Evolutionary conservation across 2,888 invertebrate species (phyloP).

Genomic region (Pimpla rufipes): DNA sequence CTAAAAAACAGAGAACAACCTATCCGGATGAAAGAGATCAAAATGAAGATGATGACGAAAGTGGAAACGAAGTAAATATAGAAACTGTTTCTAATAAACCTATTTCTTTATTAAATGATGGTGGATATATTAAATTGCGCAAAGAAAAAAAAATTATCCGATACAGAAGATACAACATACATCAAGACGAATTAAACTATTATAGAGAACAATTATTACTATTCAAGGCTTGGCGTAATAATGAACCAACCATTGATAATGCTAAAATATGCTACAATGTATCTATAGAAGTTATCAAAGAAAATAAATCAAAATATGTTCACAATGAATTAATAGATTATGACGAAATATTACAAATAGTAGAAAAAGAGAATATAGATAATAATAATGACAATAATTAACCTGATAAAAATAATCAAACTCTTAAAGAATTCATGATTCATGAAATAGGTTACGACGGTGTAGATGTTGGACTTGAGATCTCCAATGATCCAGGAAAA

Average conservation of each 20-base stretch:
- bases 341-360: conserved; percentile 37
- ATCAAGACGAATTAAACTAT: conserved; percentile 49
- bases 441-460: conserved; percentile 33
- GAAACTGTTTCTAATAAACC: conserved; percentile 9
- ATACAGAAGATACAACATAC: conserved; percentile 52
- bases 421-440: conserved; percentile 19
- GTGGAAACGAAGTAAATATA: conserved; percentile 21
- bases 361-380: conserved; percentile 32
- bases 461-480: conserved; percentile 30
- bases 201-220: conserved; percentile 59
- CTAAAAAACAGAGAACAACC: not conserved
- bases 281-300: conserved; percentile 18
- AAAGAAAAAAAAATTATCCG: conserved; percentile 35
- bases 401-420: conserved; percentile 5
- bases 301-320: conserved; percentile 36
- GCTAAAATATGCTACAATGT: conserved; percentile 3
- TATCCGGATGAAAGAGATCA: not conserved
- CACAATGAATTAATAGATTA: conserved; percentile 35
- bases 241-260: conserved; percentile 47
- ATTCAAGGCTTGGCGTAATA: conserved; percentile 48
- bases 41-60: conserved; percentile 28
- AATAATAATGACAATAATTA: conserved; percentile 21
- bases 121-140: conserved; percentile 39
- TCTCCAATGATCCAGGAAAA: conserved; percentile 22
- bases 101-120: conserved; percentile 48